A percentile compares a stretch with the other conserved stretches of the same genome.
Evolutionary conservation across 2,888 invertebrate species (phyloP).

Genomic region (Antheraea yamamai): DNA sequence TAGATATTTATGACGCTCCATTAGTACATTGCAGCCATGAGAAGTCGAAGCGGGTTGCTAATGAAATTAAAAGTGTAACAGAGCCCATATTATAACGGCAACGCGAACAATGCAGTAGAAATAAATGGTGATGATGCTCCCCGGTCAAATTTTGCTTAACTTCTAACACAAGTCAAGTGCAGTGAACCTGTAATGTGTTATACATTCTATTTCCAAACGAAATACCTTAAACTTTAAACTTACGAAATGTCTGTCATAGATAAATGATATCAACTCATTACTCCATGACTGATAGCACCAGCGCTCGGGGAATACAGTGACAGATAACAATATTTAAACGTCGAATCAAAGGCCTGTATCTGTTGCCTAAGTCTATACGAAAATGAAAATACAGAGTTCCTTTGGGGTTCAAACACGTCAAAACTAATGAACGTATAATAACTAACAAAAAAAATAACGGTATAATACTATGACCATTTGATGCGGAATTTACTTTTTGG

Average conservation of each 20-base stretch:
- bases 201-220: neutral
- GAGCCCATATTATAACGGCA: too few species aligned
- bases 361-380: neutral
- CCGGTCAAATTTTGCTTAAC: neutral
- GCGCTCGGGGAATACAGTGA: constrained; percentile 27
- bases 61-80: too few species aligned
- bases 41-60: too few species aligned
- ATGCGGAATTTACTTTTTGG: too few species aligned
- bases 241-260: constrained; percentile 31
- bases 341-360: neutral
- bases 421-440: too few species aligned
- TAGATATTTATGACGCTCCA: too few species aligned
- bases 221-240: constrained; percentile 16
- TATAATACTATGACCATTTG: too few species aligned
- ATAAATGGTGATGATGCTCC: neutral
- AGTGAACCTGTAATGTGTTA: neutral
- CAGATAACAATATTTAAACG: constrained; percentile 27
- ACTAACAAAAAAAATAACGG: too few species aligned
- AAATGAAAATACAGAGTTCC: too few species aligned
- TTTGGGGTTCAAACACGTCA: too few species aligned
- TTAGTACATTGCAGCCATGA: too few species aligned
- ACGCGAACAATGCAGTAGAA: too few species aligned
- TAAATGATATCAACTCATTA: constrained; percentile 35
- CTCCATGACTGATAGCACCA: constrained; percentile 37
- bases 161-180: neutral